Evolutionary conservation across 2,113 vertebrate genomes (phyloP), one percentile per base, ranked within the genome.

Genomic region (Beaufortia kweichowensis): DNA sequence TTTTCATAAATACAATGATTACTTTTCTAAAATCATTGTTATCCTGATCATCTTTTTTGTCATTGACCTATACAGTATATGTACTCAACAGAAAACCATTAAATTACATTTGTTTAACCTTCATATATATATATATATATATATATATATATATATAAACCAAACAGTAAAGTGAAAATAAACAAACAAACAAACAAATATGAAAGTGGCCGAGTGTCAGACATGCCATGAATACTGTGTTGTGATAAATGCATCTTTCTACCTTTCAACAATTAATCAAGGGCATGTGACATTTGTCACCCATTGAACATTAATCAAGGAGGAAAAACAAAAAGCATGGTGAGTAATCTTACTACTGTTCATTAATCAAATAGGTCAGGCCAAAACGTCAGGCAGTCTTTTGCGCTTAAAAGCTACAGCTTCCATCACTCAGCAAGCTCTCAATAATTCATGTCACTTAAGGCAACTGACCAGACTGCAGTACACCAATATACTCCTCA

Each of bases 391-490:
- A 73, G 79, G 3, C 31, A 29, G 67, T 50, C 68, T 76, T 64
- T 55, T 68, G 76, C 77, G 80, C 76, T 80, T 82, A 87, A 76
- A 81, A 63, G 39, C 78, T 82, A 50, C 68, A 82, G 81, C 60
- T 61, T 84, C 81, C 75, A 77, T 84, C 77, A 67, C 77, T 84
- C 82, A 78, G 46, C 63, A 35, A 23, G 46, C 31, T 33, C 68
- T 90, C 56, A 89, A 90, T 90, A 81, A 88, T 89, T 88, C 14
- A 90, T 88, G 83, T 70, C 28, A 76, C 59, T 84, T 77, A 81
- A 79, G 78, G 81, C 21, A 63, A 78, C 81, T 79, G 77, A 79
- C 73, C 76, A 75, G 63, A 60, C 72, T 35, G 28, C 55, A 61
- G 74, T 19, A 57, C 24, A n/a, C 55, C 68, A 61, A 53, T 50